These are phyloP conservation scores for Mechanitis mazaeus DNA, from an alignment of 2,888 invertebrate species.

Conservation along the genomic window DNA sequence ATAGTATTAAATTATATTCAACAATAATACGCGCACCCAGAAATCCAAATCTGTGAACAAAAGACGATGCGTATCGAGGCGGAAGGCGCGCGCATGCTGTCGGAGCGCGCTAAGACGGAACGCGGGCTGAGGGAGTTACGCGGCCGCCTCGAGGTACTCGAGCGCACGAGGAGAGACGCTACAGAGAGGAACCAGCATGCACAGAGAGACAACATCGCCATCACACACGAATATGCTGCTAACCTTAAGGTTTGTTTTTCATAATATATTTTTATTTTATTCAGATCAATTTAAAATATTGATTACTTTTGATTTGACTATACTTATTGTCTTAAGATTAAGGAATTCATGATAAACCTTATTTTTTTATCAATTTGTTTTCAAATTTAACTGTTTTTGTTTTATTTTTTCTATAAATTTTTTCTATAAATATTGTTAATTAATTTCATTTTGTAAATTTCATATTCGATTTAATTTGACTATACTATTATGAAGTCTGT, in stretches of 20 bases:
- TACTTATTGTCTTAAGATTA: too few relatives aligned
- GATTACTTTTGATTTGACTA: too few relatives aligned
- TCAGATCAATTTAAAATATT: too few relatives aligned
- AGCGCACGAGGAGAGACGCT: constrained; percentile 78
- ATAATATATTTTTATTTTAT: too few relatives aligned
- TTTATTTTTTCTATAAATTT: not conserved
- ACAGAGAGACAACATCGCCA: constrained; percentile 76
- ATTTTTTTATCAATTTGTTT: too few relatives aligned
- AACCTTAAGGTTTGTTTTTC: constrained; percentile 61
- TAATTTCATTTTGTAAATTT: too few relatives aligned
- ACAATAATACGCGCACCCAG: constrained; percentile 35
- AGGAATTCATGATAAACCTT: too few relatives aligned
- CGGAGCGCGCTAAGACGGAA: constrained; percentile 75
- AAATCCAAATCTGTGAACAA: constrained; percentile 81
- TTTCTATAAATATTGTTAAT: not conserved
- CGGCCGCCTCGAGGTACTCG: constrained; percentile 76
- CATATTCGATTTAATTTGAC: too few relatives aligned
- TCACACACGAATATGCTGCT: constrained; percentile 74
- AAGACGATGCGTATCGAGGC: constrained; percentile 83
- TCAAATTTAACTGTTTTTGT: too few relatives aligned
- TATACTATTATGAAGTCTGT: too few relatives aligned
- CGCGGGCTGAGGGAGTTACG: constrained; percentile 78
- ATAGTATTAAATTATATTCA: not conserved
- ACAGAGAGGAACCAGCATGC: constrained; percentile 74
- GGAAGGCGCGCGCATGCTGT: constrained; percentile 76